Evolutionary conservation across 30 jellyfish, hydroid and myxozoan species (phyloP).

Genomic region (Cassiopea andromeda): DNA sequence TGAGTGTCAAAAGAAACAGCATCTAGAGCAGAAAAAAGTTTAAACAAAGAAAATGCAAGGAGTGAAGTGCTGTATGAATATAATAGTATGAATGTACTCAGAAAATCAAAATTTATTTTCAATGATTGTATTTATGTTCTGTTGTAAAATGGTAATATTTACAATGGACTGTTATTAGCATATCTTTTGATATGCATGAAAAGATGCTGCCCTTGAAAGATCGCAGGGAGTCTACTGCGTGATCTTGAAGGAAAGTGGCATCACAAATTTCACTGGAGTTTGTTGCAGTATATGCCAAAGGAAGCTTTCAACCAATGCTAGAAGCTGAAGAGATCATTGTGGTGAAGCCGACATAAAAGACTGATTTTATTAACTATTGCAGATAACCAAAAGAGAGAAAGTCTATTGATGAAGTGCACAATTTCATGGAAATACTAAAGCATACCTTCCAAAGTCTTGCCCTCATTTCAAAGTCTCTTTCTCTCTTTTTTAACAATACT

Average conservation of each 20-base stretch:
- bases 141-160: neutral
- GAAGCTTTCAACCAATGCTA: neutral
- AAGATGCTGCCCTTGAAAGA: neutral
- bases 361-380: slow-evolving; percentile 40
- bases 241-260: slow-evolving; percentile 10
- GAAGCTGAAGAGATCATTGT: neutral
- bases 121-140: neutral
- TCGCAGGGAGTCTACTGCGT: neutral
- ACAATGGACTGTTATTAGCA: neutral
- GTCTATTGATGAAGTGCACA: neutral
- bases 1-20: neutral
- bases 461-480: slow-evolving; percentile 8
- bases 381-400: slow-evolving; percentile 47
- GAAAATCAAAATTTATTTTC: neutral
- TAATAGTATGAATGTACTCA: neutral
- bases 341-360: slow-evolving; percentile 9
- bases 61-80: neutral
- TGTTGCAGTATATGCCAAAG: neutral
- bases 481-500: too few species aligned
- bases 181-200: neutral
- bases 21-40: too few species aligned
- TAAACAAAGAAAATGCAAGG: neutral
- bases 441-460: neutral
- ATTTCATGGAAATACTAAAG: neutral
- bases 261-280: neutral